Evolutionary conservation across 2,113 vertebrate genomes (phyloP), one percentile per base, ranked within the genome.

Genomic region (Bos javanicus): DNA sequence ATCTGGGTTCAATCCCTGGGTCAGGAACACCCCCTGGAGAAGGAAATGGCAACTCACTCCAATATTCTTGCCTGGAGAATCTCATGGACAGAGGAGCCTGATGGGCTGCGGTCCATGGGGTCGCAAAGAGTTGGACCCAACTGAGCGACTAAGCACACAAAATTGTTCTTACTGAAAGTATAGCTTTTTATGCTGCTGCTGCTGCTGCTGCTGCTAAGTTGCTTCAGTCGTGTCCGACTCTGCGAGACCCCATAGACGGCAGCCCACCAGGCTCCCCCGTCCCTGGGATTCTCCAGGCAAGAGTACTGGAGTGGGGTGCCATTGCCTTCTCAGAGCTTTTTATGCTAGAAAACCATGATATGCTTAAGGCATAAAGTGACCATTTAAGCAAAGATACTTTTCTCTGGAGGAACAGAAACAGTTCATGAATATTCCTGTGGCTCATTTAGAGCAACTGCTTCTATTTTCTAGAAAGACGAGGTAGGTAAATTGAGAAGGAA

Each of bases 201-300:
- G 62, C 43, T 64, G 62, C 43, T 46, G 43, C 43, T 46, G 33
- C 33, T 67, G 33, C 4, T 64, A n/a, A 67, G n/a, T 71, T 2
- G 0, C 67, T 71, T 71, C 19, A 36, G 19, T 36, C 0, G 0
- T 23, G n/a, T 36, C 64, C 0, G 4, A 36, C n/a, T 71, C n/a
- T 71, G 64, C 36, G 64, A 0, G 1, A 71, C n/a, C n/a, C 5
- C n/a, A 21, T 36, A 12, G 67, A 71, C 5, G 1, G n/a, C n/a
- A 71, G 67, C 67, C n/a, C n/a, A 71, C 9, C 67, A 36, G 19
- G 9, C 10, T 23, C n/a, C n/a, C 19, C 19, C 0, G 1, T 36
- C 67, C 67, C 9, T 36, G n/a, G n/a, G 67, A 71, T 36, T 71
- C 67, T 71, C 67, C 19, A 71, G 33, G 64, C n/a, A 36, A 71